Conservation (phyloP, 2,113 vertebrate species). For the Tupaia tana region DNA sequence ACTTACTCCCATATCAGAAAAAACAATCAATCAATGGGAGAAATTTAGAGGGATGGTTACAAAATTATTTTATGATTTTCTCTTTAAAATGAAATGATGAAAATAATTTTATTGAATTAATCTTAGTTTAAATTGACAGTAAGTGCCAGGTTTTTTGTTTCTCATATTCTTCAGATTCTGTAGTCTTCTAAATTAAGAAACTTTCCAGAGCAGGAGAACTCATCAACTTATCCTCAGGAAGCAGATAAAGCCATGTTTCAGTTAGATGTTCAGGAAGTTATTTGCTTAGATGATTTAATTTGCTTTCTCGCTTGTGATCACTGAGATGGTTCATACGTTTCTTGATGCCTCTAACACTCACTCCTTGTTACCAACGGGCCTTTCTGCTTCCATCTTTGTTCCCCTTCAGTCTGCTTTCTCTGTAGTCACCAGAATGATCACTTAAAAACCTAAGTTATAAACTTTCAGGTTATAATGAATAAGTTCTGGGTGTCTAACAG, state of each 20-base stretch:
- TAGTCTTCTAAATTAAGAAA: neutral
- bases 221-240: neutral
- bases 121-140: neutral
- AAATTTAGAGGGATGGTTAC: neutral
- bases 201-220: neutral
- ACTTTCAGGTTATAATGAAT: neutral
- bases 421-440: neutral
- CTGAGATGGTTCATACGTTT: neutral
- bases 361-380: neutral
- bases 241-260: neutral
- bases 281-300: neutral
- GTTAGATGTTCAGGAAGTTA: neutral
- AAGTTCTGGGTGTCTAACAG: neutral
- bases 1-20: neutral
- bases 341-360: neutral
- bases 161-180: neutral
- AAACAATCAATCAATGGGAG: neutral
- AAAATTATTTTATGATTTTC: neutral
- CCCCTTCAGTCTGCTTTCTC: neutral
- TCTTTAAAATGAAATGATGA: conserved; percentile 25
- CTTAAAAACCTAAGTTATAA: neutral
- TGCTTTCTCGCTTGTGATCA: neutral
- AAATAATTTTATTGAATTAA: neutral
- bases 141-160: neutral
- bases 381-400: neutral